These are phyloP conservation scores for Coremacera marginata DNA, from an alignment of 2,888 invertebrate species.

Conservation along the genomic window DNA sequence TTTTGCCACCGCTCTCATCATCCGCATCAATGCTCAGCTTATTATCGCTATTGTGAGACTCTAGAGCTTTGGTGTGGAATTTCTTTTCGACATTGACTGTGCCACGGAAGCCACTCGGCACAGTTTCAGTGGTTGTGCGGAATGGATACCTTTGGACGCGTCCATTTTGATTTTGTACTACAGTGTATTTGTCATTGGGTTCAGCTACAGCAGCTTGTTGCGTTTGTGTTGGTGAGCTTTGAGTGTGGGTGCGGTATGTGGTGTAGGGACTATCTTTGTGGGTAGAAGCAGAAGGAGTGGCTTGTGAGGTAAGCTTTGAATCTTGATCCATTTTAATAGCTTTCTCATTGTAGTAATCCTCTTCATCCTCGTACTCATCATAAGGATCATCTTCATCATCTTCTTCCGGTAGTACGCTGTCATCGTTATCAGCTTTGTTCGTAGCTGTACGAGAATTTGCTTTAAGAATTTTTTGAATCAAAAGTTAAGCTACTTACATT, in stretches of 20 bases:
- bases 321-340: conserved; percentile 58
- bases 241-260: conserved; percentile 54
- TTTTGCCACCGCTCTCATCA: conserved; percentile 58
- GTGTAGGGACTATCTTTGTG: conserved; percentile 45
- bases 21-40: conserved; percentile 58
- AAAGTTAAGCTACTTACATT: conserved; percentile 44
- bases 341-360: conserved; percentile 73
- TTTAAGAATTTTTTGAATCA: background rate
- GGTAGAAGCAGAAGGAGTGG: conserved; percentile 51
- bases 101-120: conserved; percentile 68
- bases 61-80: conserved; percentile 65
- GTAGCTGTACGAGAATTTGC: conserved; percentile 38
- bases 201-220: conserved; percentile 60
- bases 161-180: conserved; percentile 68
- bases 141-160: conserved; percentile 57
- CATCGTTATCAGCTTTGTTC: conserved; percentile 55
- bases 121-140: conserved; percentile 61
- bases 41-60: conserved; percentile 55
- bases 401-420: conserved; percentile 69
- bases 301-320: conserved; percentile 33
- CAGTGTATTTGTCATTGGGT: conserved; percentile 56
- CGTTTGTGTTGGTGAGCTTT: conserved; percentile 62
- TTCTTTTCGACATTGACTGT: conserved; percentile 68
- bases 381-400: conserved; percentile 72
- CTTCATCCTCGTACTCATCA: conserved; percentile 72